Conservation (phyloP, 2,797 vertebrate genomes). For the Pogoniulus pusillus region DNA sequence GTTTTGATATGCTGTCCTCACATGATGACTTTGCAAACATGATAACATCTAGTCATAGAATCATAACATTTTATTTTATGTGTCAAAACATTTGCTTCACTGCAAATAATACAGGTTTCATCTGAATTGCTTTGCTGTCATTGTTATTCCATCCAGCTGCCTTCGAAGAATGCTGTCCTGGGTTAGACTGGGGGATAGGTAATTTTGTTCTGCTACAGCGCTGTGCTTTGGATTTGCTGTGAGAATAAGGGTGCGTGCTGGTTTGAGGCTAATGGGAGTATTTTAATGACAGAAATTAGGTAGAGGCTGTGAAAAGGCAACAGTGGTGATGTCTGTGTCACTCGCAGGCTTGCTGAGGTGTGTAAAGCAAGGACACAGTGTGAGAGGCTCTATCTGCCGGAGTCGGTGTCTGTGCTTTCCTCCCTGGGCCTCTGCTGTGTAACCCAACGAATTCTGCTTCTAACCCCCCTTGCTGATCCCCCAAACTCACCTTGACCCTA, state of each 20-base stretch:
- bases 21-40: neutral
- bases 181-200: neutral
- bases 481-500: too few species aligned
- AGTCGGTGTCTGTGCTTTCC: too few species aligned
- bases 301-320: too few species aligned
- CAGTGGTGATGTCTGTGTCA: too few species aligned
- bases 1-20: neutral
- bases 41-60: neutral
- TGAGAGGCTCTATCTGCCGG: too few species aligned
- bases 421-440: too few species aligned
- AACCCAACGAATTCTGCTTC: too few species aligned
- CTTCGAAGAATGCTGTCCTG: neutral
- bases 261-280: too few species aligned
- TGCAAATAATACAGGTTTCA: neutral
- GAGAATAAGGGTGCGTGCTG: neutral
- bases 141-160: neutral
- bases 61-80: neutral
- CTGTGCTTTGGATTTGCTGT: neutral
- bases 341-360: too few species aligned
- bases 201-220: neutral
- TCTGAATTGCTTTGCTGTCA: neutral
- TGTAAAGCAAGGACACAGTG: too few species aligned
- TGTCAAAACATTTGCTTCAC: constrained; percentile 29
- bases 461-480: too few species aligned
- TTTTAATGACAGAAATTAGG: too few species aligned